Evolutionary conservation across 2,113 vertebrate genomes (phyloP).

Genomic region (Tragelaphus buxtoni): DNA sequence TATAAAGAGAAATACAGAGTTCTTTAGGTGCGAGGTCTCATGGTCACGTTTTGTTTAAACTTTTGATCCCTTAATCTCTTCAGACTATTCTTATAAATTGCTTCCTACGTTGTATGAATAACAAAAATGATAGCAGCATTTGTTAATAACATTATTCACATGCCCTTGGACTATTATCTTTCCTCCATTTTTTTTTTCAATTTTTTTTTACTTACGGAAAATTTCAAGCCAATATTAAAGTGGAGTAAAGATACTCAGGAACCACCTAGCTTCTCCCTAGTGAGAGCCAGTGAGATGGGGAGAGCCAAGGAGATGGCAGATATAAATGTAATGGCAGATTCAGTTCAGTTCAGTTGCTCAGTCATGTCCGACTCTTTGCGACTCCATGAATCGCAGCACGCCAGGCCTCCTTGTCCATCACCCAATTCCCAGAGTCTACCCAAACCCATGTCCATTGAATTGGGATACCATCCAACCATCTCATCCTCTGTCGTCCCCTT

Average conservation of each 20-base stretch:
- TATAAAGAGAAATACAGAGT: not conserved
- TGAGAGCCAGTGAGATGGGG: not conserved
- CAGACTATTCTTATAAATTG: slow-evolving; percentile 33
- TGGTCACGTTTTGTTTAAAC: slow-evolving; percentile 17
- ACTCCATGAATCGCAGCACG: not conserved
- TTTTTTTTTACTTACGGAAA: not conserved
- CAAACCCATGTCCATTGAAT: not conserved
- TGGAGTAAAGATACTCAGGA: not conserved
- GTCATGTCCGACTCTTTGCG: not conserved
- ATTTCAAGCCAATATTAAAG: not conserved
- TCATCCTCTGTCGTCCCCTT: not conserved
- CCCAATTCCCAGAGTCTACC: rapidly evolving
- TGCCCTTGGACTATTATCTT: not conserved
- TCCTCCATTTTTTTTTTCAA: not conserved
- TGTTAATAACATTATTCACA: not conserved
- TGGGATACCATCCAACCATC: not conserved
- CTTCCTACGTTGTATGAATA: not conserved
- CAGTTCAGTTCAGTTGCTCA: not conserved
- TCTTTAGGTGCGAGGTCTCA: slow-evolving; percentile 1
- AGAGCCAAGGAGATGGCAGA: not conserved
- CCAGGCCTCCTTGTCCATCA: not conserved
- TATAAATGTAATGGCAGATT: not conserved
- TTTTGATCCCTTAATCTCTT: slow-evolving; percentile 25
- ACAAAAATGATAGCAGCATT: slow-evolving; percentile 13
- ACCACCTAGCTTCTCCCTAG: not conserved